Evolutionary conservation across 2,113 vertebrate species (phyloP).

Genomic region (Poicephalus gulielmi): DNA sequence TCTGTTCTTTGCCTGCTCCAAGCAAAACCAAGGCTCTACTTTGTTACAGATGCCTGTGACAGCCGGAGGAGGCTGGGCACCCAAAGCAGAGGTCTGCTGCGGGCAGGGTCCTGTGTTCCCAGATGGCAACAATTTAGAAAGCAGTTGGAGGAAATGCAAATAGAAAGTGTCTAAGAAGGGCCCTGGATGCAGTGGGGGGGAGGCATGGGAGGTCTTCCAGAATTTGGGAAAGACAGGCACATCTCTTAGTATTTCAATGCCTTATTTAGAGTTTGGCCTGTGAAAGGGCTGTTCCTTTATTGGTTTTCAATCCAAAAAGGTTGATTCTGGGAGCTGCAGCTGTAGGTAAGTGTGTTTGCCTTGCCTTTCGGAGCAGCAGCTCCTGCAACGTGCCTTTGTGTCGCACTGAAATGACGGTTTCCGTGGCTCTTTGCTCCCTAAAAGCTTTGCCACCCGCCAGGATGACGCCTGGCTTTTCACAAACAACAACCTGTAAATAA

Average conservation of each 20-base stretch:
- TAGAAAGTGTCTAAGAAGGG: background rate
- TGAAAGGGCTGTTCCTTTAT: accelerated
- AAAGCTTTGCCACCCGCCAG: background rate
- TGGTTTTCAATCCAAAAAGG: background rate
- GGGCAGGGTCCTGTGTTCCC: background rate
- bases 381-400: background rate
- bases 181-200: background rate
- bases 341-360: background rate
- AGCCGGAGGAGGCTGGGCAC: background rate
- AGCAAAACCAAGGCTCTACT: background rate
- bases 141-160: background rate
- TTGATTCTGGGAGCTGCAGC: background rate
- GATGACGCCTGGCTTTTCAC: background rate
- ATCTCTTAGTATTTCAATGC: background rate
- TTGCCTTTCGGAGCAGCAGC: background rate
- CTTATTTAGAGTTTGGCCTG: background rate
- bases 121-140: background rate
- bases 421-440: background rate
- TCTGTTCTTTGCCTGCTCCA: background rate
- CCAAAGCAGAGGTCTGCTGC: background rate
- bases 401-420: background rate
- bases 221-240: background rate
- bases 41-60: background rate
- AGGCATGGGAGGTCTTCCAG: background rate
- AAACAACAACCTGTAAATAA: background rate